Evolutionary conservation across 2,888 invertebrate genomes (phyloP).

Genomic region (Acanthosepion lycidas): DNA sequence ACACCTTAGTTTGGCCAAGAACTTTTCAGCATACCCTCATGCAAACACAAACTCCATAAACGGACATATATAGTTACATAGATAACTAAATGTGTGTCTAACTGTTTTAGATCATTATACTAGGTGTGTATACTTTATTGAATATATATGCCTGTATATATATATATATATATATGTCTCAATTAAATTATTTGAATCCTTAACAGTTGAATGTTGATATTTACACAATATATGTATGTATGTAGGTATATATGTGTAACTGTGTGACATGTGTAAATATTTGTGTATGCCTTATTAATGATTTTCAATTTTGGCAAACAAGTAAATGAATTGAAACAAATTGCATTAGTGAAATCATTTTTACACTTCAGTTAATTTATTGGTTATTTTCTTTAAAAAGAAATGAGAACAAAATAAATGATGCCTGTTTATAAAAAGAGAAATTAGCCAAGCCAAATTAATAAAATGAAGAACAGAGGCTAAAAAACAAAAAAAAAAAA

Average conservation of each 20-base stretch:
- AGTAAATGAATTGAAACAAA: conserved; percentile 11
- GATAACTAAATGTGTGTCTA: too few species aligned
- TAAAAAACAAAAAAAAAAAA: neutral
- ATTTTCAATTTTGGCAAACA: conserved; percentile 33
- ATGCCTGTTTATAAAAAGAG: conserved; percentile 33
- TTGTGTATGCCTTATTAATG: neutral
- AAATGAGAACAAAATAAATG: conserved; percentile 20
- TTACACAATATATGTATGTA: neutral
- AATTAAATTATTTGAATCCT: neutral
- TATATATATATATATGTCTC: too few species aligned
- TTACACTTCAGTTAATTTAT: conserved; percentile 11
- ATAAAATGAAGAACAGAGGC: neutral
- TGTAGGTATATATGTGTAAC: neutral
- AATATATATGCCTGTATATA: neutral
- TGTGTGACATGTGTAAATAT: neutral
- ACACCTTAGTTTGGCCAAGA: too few species aligned
- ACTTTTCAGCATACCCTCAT: too few species aligned
- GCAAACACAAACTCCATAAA: too few species aligned
- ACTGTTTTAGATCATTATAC: neutral
- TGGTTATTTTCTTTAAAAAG: neutral
- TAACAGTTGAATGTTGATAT: neutral
- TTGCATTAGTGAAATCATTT: conserved; percentile 9
- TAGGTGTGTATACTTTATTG: neutral
- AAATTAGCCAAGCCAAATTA: conserved; percentile 14
- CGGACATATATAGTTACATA: too few species aligned